Base-by-base conservation (phyloP, 1,140 invertebrate species). In the Drosophila elegans region DNA sequence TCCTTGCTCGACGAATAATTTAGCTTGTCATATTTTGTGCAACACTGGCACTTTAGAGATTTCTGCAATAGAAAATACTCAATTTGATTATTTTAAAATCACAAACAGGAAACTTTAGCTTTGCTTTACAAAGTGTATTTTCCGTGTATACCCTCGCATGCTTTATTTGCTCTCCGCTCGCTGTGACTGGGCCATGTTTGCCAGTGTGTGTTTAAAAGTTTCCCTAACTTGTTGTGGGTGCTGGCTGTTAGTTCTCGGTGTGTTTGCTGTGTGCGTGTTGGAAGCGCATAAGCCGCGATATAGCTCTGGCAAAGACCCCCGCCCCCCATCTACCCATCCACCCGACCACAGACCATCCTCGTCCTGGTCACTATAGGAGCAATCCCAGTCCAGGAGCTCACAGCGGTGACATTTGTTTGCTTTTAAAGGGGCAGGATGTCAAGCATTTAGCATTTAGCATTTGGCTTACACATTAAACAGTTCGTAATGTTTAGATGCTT, bases 361-460 rank as follows among this genome's bases (percentile, higher is more conserved):
- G 5, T 29, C 16, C 45, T 34, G 42, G 41, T 29, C 64, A 44
- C n/a, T 11, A 21, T 12, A 21, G 3, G 34, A 48, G 67, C 10
- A n/a, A 71, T 71, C 64, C 27, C 42, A 32, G 51, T 9, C 34
- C 57, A 38, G 45, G 72, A 75, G 27, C 21, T 27, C 68, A 46
- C 55, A 74, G 38, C 57, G 78, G 78, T 78, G 68, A 72, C 74
- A 86, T 86, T 86, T 86, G 82, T 86, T 86, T 81, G 74, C 74
- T 75, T 81, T 81, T 82, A 51, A 46, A 69, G 82, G 57, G 53
- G 57, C 62, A 72, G 80, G 71, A 75, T 85, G 78, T 86, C 29
- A 64, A 57, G 62, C 74, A 85, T 84, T 84, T 78, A 89, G 66
- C 79, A 88, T 84, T 84, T 80, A 89, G 55, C 79, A 88, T 84